Conservation (phyloP, 1,140 invertebrate species). For the Drosophila pseudoobscura region DNA sequence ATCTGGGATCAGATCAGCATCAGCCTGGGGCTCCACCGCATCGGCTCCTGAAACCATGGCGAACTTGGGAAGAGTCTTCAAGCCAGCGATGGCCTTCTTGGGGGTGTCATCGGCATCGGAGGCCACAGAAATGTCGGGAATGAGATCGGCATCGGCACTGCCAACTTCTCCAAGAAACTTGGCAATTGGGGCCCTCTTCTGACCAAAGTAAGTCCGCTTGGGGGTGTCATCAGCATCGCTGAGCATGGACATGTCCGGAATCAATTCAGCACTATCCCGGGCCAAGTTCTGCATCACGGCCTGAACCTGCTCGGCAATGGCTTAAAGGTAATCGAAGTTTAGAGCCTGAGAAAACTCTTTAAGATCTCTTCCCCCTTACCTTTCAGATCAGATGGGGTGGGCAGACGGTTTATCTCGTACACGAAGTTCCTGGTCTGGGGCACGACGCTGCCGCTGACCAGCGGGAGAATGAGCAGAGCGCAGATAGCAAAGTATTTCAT, state of each 20-base stretch:
- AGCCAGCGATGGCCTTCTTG: slow-evolving; percentile 1
- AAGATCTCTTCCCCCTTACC: neutral
- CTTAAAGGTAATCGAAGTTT: neutral
- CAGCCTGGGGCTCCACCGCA: neutral
- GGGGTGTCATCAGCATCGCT: slow-evolving; percentile 38
- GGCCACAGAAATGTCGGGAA: slow-evolving; percentile 61
- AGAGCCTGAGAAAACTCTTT: no score
- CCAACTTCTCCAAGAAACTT: slow-evolving; percentile 7
- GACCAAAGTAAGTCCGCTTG: slow-evolving; percentile 4
- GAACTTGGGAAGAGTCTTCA: slow-evolving; percentile 2
- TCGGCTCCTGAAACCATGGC: neutral
- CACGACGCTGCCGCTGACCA: slow-evolving; percentile 53
- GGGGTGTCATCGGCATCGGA: slow-evolving; percentile 32
- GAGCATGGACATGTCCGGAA: slow-evolving; percentile 43
- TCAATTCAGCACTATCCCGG: slow-evolving; percentile 30
- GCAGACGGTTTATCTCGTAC: slow-evolving; percentile 28
- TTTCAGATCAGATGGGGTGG: slow-evolving; percentile 20
- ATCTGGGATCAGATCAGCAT: slow-evolving; percentile 7
- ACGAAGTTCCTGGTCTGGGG: slow-evolving; percentile 19
- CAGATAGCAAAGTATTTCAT: slow-evolving; percentile 63
- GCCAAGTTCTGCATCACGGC: slow-evolving; percentile 24
- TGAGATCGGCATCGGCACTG: slow-evolving; percentile 34
- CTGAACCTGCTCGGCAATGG: slow-evolving; percentile 29
- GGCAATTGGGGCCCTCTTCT: slow-evolving; percentile 11
- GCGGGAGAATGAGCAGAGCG: slow-evolving; percentile 55